Base-by-base conservation (phyloP, 1,140 invertebrate genomes). In the Phthorimaea operculella region DNA sequence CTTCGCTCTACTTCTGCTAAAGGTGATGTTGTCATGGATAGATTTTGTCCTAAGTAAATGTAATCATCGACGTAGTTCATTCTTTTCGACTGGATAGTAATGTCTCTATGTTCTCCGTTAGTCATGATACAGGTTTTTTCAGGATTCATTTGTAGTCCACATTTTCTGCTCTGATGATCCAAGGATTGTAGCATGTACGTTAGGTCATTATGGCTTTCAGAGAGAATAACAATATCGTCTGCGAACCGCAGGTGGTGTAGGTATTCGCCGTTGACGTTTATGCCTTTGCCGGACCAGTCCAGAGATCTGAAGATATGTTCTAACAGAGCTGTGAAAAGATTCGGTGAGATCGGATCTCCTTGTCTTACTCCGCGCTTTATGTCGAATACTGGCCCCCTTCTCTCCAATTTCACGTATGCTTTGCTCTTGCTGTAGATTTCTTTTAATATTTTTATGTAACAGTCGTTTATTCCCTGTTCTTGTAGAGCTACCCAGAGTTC, bases 101-200 rank as follows among this genome's bases (percentile, higher is more conserved):
- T n/a, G 2, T n/a, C n/a, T 15, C 4, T 39, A 3, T n/a, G 5
- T 36, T 36, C 33, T 4, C 33, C 21, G 34, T 52, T 52, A 5
- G 51, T 39, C 51, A 52, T 36, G 5, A 52, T 15, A 7, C 51
- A 33, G 8, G 51, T 52, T 42, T 52, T 52, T 14, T 36, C 51
- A 15, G 34, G 21, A 14, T 52, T 52, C 51, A 52, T 52, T 15
- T 52, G 7, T 15, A 52, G 28, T 52, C 51, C 51, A 33, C 34
- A 52, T 52, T 15, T 33, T 39, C 34, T 36, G n/a, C 51, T 52
- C 17, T 52, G n/a, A 15, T 10, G 5, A 9, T 52, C 51, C 11
- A 52, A 17, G 34, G 51, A 16, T 52, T 36, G 33, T 5, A 52
- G 33, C 51, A 52, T 52, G 34, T 33, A 16, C 42, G 36, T 15